Conservation (phyloP, 2,888 invertebrate genomes). For the Sceliomorpha sp. region DNA sequence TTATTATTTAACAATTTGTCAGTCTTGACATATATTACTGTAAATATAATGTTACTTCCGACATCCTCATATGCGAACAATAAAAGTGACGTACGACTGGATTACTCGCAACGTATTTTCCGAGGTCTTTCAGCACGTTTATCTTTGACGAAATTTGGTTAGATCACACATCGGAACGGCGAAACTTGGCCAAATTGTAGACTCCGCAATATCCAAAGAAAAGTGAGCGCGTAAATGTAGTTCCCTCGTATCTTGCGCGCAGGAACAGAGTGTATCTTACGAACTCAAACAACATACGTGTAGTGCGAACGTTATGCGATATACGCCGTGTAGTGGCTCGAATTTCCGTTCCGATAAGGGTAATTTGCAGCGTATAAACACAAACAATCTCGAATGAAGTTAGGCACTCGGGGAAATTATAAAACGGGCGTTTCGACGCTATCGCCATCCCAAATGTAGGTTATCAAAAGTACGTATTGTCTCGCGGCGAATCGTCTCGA, state of each 20-base stretch:
- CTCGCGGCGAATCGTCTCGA: slow-evolving; percentile 1
- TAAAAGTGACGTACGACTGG: neutral
- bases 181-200: slow-evolving; percentile 28
- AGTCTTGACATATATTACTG: no score
- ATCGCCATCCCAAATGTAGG: slow-evolving; percentile 15
- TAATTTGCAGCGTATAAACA: slow-evolving; percentile 38
- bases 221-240: slow-evolving; percentile 29
- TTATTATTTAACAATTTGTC: no score
- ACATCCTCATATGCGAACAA: no score
- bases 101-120: neutral
- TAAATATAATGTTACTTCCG: no score
- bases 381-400: slow-evolving; percentile 15
- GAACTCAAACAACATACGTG: slow-evolving; percentile 31
- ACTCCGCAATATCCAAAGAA: slow-evolving; percentile 28
- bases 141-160: slow-evolving; percentile 6
- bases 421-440: slow-evolving; percentile 4
- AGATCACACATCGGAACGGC: neutral
- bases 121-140: neutral
- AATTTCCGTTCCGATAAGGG: slow-evolving; percentile 16
- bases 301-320: slow-evolving; percentile 8
- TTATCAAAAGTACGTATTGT: slow-evolving; percentile 14
- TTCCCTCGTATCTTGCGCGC: slow-evolving; percentile 25
- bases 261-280: slow-evolving; percentile 24
- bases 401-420: slow-evolving; percentile 16
- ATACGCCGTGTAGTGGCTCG: slow-evolving; percentile 9